Base-by-base conservation (phyloP, 2,888 invertebrate genomes). In the Calameuta idolon region DNA sequence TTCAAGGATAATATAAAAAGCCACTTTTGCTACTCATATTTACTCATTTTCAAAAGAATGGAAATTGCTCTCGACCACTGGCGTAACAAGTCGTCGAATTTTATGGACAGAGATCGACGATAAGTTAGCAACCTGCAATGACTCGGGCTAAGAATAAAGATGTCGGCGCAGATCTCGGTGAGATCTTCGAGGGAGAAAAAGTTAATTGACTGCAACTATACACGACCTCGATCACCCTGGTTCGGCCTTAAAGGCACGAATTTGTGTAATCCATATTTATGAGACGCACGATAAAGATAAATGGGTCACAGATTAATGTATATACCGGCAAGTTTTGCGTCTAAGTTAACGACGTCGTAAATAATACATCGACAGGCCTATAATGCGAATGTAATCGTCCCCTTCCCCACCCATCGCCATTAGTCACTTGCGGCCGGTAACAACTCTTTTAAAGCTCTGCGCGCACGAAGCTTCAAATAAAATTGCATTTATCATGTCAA, bases 401-500 rank as follows among this genome's bases (percentile, higher is more conserved):
- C 69, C 69, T 76, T 76, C 76, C 76, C 73, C 78, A 76, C 73
- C 76, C 69, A 76, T 75, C 31, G 76, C 79, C 75, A 74, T 69
- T 69, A 77, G 75, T 81, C 84, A 81, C 81, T 81, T 84, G 84
- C 81, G 81, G 81, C 79, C 79, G 81, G 79, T 78, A 84, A 84
- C 83, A 82, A 85, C 81, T 82, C 80, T 80, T 83, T 80, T 79
- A 76, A 77, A 68, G 74, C 81, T 80, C 77, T 77, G 73, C 55
- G 75, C 80, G 78, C 82, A 79, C 75, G 80, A 81, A 83, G 80
- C 86, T 81, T 82, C 77, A 80, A 85, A 85, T 85, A 81, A 86
- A 85, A 86, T 85, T 86, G 83, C 85, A 84, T 85, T 85, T 86
- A 85, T 85, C 85, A 86, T 84, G 84, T 85, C 85, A 85, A 85